Base-by-base conservation (phyloP, 2,113 vertebrate species). In the Onychostruthus taczanowskii region DNA sequence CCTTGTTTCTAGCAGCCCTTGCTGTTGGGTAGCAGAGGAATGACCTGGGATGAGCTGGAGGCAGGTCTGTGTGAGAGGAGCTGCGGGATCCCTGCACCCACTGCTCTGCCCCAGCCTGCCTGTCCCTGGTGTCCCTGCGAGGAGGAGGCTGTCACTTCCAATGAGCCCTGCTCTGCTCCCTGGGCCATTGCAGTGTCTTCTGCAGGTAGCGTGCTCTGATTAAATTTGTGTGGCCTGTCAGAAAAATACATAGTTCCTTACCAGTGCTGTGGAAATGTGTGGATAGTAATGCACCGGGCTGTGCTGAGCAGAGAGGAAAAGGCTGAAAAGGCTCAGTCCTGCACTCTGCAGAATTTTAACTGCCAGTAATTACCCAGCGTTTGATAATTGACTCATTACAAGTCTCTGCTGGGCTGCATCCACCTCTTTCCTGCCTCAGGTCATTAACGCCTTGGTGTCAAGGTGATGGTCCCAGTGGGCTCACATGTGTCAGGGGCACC, bases 21-120 rank as follows among this genome's bases (percentile, higher is more conserved):
- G 17, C 49, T 76, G 1, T 37, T 28, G 31, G 2, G n/a, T 44
- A 46, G 41, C 3, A 0, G 10, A 37, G 27, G 33, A 43, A 24
- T 23, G 28, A 21, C 20, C 5, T 0, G 5, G 56, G 18, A 10
- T 1, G 20, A 56, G 16, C 70, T 68, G 67, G 39, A 68, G 62
- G 39, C 50, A 18, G 59, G 30, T 27, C 16, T 41, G 3, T 70
- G 31, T 11, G 33, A 27, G 37, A 53, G 64, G 16, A 58, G 55
- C 80, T 61, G 46, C 0, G 0, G 10, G 13, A 30, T 81, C n/a
- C 49, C 47, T 16, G 55, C 26, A 22, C 14, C 66, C 2, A 0
- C 50, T 46, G 27, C 64, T 43, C 44, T 50, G 44, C 39, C 3
- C 2, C 0, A 0, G 30, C 59, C 56, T 0, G 0, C 13, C 43